These are phyloP conservation scores for Coracias cyanogaster DNA, from an alignment of 2,797 vertebrate genomes.

Conservation along the genomic window DNA sequence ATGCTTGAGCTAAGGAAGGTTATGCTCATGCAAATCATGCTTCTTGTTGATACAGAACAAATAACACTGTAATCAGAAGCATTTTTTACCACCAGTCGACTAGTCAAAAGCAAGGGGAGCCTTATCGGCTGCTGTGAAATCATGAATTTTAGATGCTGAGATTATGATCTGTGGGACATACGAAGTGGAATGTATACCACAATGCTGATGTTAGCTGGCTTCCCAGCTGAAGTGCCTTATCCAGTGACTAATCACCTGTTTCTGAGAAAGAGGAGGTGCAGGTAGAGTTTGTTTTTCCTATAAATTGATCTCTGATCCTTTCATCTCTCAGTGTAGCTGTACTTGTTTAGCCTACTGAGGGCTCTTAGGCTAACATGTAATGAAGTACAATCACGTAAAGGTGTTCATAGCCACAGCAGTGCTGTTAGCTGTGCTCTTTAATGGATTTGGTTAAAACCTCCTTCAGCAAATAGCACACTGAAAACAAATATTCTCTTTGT, in stretches of 20 bases:
- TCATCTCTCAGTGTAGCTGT: conserved; percentile 2
- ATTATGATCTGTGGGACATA: not conserved
- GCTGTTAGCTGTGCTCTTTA: conserved; percentile 13
- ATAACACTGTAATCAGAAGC: not conserved
- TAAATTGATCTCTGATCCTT: conserved; percentile 66
- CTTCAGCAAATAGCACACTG: conserved; percentile 8
- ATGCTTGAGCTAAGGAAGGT: not conserved
- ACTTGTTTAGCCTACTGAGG: conserved; percentile 9
- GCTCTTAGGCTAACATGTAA: not conserved
- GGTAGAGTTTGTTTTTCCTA: conserved; percentile 21
- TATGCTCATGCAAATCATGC: not conserved
- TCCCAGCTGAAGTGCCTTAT: not conserved
- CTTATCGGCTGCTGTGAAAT: not conserved
- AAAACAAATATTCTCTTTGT: conserved; percentile 36
- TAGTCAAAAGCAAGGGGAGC: not conserved
- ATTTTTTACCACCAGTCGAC: not conserved
- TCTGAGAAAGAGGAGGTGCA: not conserved
- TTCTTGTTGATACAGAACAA: not conserved
- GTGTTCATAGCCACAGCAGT: conserved; percentile 8
- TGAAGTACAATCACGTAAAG: not conserved
- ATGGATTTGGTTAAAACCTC: conserved; percentile 36
- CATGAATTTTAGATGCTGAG: not conserved
- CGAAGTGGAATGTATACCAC: not conserved
- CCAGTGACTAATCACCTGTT: not conserved
- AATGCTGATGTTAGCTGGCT: conserved; percentile 1